Evolutionary conservation across 2,797 vertebrate genomes (phyloP), one percentile per base, ranked within the genome.

Genomic region (Chromis chromis): DNA sequence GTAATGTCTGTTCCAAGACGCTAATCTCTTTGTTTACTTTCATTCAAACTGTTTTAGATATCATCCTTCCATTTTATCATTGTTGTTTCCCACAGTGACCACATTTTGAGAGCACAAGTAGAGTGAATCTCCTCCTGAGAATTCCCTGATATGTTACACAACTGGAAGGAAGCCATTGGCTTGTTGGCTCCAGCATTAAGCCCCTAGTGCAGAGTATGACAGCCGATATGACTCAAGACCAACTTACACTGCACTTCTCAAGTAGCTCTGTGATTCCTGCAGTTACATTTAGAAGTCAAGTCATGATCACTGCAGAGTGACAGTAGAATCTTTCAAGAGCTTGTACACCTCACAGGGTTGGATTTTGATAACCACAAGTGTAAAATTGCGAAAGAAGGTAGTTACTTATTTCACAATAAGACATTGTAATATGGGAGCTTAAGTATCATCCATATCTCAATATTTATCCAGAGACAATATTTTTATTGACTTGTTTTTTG

Each of bases 201-300:
- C 67, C 65, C 55, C 69, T 70, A 33, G 11, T 52, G 70, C 39
- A 28, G 67, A 77, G 62, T 56, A 60, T 81, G 88, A 83, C 84
- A 83, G 70, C 74, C 54, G 49, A 62, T 76, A 64, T 68, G 82
- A 70, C 74, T 81, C 61, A 39, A 68, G 84, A 88, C 89, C 84
- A 63, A 68, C 74, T 85, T 89, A 89, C 81, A 82, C 63, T 81
- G 56, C 74, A 76, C 60, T 76, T 79, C 72, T 81, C 69, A 60
- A 76, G 65, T 63, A 82, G 82, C 81, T 78, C 80, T 36, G 10
- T 61, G 79, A 74, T 83, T 79, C 81, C 77, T 78, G 79, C 57
- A 75, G 73, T 71, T 70, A 76, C 74, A 80, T 78, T 84, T 65
- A 48, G 53, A 80, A 69, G 79, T 82, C 56, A 78, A 39, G 55